phyloP scores from a whole-genome alignment of 2,113 vertebrate genomes.

The Grantiella picta region DNA sequence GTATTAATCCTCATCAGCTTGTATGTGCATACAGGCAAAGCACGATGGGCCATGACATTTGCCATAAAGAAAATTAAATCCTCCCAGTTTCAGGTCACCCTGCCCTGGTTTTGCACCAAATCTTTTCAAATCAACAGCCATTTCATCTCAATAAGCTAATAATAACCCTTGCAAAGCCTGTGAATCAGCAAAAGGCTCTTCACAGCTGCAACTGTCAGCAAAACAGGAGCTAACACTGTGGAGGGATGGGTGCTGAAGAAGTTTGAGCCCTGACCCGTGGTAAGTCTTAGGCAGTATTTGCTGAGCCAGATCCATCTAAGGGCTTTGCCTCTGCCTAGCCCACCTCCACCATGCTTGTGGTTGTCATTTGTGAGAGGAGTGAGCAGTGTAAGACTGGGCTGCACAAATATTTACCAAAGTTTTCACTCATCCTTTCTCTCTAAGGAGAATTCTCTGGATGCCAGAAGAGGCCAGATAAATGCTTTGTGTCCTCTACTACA shows the following conservation, averaged over 20 bases:
- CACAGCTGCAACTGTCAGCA: background rate
- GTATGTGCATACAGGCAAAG: background rate
- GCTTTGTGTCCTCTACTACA: background rate
- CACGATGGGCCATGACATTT: background rate
- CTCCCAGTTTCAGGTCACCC: background rate
- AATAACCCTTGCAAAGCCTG: background rate
- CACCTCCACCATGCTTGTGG: fast-evolving
- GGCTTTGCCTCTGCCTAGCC: background rate
- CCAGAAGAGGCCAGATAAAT: background rate
- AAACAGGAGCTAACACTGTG: background rate
- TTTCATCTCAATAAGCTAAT: background rate
- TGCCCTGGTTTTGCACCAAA: background rate
- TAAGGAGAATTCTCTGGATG: background rate
- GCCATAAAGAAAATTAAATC: background rate
- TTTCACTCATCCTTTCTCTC: background rate
- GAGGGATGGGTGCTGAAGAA: background rate
- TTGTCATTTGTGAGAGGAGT: background rate
- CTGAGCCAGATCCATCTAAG: background rate
- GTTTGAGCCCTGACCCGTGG: background rate
- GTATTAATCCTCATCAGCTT: background rate
- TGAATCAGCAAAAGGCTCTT: background rate
- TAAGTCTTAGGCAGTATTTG: background rate
- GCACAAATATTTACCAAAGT: background rate
- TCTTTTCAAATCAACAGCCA: background rate
- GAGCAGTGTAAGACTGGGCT: background rate